Percentiles rank a stretch among this genome's conserved stretches.
Evolutionary conservation across 2,797 vertebrate species (phyloP).

Genomic region (Intellagama lesueurii): DNA sequence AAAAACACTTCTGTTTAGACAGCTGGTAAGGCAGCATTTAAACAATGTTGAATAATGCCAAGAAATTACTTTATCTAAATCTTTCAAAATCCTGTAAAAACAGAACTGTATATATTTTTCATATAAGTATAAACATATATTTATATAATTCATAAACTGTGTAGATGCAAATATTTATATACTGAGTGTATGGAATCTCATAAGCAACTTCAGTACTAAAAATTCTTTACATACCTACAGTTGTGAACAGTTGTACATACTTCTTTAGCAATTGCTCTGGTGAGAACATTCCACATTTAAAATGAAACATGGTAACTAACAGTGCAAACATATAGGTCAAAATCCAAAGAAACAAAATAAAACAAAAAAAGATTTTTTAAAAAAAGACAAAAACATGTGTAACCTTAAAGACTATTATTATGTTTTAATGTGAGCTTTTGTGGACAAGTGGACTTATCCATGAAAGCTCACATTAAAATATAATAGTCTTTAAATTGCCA

Average conservation of each 20-base stretch:
- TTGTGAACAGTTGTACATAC: constrained; percentile 29
- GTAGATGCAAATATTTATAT: constrained; percentile 3
- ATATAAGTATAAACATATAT: not conserved
- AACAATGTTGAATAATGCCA: not conserved
- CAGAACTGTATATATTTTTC: not conserved
- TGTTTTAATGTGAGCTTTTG: too few species aligned
- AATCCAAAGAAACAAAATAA: too few species aligned
- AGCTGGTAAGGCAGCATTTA: not conserved
- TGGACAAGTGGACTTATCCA: too few species aligned
- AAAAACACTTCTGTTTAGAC: not conserved
- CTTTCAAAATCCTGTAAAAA: not conserved
- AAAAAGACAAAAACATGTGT: too few species aligned
- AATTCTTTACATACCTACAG: constrained; percentile 22
- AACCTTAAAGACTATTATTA: too few species aligned
- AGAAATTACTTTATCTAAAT: constrained; percentile 4
- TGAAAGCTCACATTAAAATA: too few species aligned
- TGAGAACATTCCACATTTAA: not conserved
- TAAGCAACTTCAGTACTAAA: constrained; percentile 1
- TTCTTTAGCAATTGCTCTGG: constrained; percentile 12
- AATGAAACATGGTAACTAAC: not conserved
- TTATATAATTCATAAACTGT: constrained; percentile 30
- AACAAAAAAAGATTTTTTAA: too few species aligned
- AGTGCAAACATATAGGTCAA: too few species aligned
- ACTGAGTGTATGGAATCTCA: constrained; percentile 9
- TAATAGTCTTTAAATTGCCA: too few species aligned